Percentiles rank a stretch among this genome's conserved stretches.
Conservation (phyloP, 2,797 vertebrate genomes). For the Melanogrammus aeglefinus region DNA sequence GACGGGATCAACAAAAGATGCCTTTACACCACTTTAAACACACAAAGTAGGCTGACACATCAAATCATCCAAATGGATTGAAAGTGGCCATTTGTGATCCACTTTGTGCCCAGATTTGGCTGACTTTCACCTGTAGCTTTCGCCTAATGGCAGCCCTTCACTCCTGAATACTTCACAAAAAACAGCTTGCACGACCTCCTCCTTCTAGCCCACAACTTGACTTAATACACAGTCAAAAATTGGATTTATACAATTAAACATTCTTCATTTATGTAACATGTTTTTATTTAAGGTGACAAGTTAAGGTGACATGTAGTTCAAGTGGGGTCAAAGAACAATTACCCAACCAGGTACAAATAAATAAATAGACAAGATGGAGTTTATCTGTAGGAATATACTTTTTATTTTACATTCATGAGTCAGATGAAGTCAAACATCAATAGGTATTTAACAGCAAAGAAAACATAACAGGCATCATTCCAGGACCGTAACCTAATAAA, state of each 20-base stretch:
- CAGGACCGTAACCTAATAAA: too few species aligned
- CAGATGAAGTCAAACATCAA: too few species aligned
- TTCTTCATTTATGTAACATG: too few species aligned
- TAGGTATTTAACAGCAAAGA: too few species aligned
- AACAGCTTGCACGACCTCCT: neutral
- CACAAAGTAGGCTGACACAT: slow-evolving; percentile 57
- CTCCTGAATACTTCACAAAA: neutral
- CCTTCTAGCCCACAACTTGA: neutral
- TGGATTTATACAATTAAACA: neutral
- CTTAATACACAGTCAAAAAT: neutral
- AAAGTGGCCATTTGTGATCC: slow-evolving; percentile 32
- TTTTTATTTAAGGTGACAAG: neutral
- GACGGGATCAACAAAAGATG: slow-evolving; percentile 13
- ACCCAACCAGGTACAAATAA: neutral
- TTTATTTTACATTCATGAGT: too few species aligned
- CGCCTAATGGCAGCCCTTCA: neutral
- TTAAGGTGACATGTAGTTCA: neutral
- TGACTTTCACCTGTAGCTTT: slow-evolving; percentile 7
- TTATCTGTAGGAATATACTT: neutral
- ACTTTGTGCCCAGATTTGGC: slow-evolving; percentile 39
- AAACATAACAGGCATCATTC: too few species aligned
- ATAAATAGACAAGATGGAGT: neutral
- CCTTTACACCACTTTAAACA: neutral
- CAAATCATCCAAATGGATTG: slow-evolving; percentile 31
- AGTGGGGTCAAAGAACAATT: neutral